phyloP scores from a whole-genome alignment of 1,140 invertebrate genomes.

The Papilio glaucus region DNA sequence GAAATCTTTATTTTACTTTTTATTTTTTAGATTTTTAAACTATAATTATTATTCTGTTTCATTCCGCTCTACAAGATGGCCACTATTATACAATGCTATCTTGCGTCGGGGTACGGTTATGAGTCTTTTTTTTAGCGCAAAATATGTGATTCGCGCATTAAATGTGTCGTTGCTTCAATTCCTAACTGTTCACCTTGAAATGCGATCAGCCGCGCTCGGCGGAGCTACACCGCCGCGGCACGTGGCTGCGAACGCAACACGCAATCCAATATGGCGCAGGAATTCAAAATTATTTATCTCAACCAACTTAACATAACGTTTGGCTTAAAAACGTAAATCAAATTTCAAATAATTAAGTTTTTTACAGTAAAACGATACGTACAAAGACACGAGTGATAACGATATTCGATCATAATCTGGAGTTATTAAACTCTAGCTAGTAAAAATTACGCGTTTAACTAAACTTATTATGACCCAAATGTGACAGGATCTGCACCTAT shows the following conservation, averaged over 20 bases:
- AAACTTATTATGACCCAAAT: too few relatives aligned
- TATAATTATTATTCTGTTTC: neutral
- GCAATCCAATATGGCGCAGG: constrained; percentile 22
- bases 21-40: too few relatives aligned
- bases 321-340: too few relatives aligned
- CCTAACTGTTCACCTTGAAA: constrained; percentile 37
- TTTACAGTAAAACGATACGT: too few relatives aligned
- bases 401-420: too few relatives aligned
- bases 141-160: constrained; percentile 29
- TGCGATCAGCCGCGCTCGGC: constrained; percentile 12
- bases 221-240: constrained; percentile 28
- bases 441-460: too few relatives aligned
- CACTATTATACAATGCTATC: neutral
- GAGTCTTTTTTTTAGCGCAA: constrained; percentile 4
- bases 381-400: too few relatives aligned
- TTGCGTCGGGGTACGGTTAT: constrained; percentile 1
- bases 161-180: constrained; percentile 34
- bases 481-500: too few relatives aligned
- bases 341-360: too few relatives aligned
- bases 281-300: neutral
- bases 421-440: too few relatives aligned
- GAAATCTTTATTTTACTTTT: too few relatives aligned
- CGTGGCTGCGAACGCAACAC: constrained; percentile 29
- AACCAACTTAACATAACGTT: neutral
- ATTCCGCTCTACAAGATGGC: neutral